phyloP scores from a whole-genome alignment of 2,888 invertebrate species.

The Caenorhabditis sp. region DNA sequence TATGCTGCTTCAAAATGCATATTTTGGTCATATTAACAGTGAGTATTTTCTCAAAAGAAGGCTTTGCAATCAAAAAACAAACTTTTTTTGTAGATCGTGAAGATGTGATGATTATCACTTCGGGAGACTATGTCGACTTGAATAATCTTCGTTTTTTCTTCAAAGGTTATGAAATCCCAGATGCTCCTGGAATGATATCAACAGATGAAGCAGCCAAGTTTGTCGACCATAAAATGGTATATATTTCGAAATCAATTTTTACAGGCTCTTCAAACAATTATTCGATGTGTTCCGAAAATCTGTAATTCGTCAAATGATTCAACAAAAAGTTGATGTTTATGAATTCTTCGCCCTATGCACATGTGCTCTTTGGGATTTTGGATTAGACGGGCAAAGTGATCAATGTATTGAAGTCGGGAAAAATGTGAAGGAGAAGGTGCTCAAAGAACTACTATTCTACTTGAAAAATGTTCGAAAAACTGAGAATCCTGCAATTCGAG shows the following conservation, averaged over 20 bases:
- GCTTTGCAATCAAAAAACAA: no score
- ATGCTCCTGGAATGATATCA: neutral
- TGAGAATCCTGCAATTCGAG: constrained; percentile 25
- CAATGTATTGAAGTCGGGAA: constrained; percentile 19
- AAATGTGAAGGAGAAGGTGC: constrained; percentile 17
- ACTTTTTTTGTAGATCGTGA: constrained; percentile 4
- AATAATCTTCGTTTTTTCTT: constrained; percentile 16
- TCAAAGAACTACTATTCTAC: constrained; percentile 26
- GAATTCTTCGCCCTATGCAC: constrained; percentile 32
- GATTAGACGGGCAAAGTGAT: constrained; percentile 26
- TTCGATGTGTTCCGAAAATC: constrained; percentile 22
- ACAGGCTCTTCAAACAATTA: constrained; percentile 26
- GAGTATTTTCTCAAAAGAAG: no score
- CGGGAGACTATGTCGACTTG: constrained; percentile 37
- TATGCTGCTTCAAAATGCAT: constrained; percentile 26
- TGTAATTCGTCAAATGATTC: constrained; percentile 18
- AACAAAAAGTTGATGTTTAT: constrained; percentile 25
- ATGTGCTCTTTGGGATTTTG: constrained; percentile 34
- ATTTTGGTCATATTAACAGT: constrained; percentile 23
- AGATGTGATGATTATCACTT: constrained; percentile 15
- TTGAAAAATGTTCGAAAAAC: constrained; percentile 8
- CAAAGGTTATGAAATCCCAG: constrained; percentile 2
- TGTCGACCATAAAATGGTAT: neutral
- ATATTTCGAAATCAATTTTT: constrained; percentile 10
- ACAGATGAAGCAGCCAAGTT: constrained; percentile 22